Evolutionary conservation across 1,140 invertebrate species (phyloP), one percentile per base, ranked within the genome.

Genomic region (Neotoxoptera formosana): DNA sequence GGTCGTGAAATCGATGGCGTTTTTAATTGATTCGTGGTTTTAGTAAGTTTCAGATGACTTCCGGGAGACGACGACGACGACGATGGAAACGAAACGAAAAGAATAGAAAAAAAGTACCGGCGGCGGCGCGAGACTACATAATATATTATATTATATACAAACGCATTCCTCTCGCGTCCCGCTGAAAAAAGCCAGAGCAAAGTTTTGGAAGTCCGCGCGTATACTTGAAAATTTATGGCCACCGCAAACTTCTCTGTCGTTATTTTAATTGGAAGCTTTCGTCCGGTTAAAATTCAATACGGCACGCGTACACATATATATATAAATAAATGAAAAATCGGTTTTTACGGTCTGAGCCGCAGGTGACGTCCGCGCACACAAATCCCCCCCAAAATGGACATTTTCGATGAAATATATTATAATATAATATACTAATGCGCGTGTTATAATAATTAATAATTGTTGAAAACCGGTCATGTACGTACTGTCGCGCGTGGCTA

Each of bases 231-330:
- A 87, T 87, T 87, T 87, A 87, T 47, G 84, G 30, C 30, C 6
- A n/a, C 45, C 84, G 25, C 45, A 87, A 87, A 87, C 84, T 87
- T 87, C 45, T 36, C 30, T n/a, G 84, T 87, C 84, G 84, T 87
- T 25, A 47, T 87, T 87, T 87, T 87, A 87, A 87, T 87, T 87
- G 84, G 84, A 87, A 87, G 41, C 45, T 87, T 47, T 87, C 30
- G 23, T n/a, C 34, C 84, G 84, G 41, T 84, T 84, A 84, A 45
- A 84, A 84, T 84, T 84, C 83, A 84, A 84, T 84, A 84, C 83
- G 83, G 41, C n/a, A 14, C 60, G 14, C 60, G 60, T n/a, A 76
- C 17, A n/a, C 17, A 76, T 76, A 76, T 76, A 76, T 76, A n/a
- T 53, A 53, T 53, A 53, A n/a, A n/a, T 53, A 53, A n/a, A 76